Percentiles rank a stretch among this genome's conserved stretches.
These are phyloP conservation scores for Prunella himalayana DNA, from an alignment of 2,113 vertebrate species.

Conservation along the genomic window DNA sequence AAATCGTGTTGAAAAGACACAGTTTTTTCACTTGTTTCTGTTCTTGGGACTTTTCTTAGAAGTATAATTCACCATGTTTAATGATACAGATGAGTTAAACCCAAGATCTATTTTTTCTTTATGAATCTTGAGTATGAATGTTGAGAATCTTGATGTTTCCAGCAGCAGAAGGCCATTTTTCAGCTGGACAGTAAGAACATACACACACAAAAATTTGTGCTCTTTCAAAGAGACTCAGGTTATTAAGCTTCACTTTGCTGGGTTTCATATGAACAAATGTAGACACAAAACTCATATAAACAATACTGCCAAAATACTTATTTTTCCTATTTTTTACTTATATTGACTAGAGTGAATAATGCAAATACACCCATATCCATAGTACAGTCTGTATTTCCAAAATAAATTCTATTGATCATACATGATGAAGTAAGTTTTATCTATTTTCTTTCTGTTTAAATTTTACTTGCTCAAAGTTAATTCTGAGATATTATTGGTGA, in stretches of 20 bases:
- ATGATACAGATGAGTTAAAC: not conserved
- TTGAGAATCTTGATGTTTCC: not conserved
- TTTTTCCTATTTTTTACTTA: no score
- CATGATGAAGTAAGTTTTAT: not conserved
- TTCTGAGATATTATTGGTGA: not conserved
- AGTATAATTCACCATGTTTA: not conserved
- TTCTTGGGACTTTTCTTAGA: not conserved
- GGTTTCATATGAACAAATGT: not conserved
- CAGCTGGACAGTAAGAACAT: not conserved
- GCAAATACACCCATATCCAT: not conserved
- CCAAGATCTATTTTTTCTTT: not conserved
- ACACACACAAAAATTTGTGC: accelerated
- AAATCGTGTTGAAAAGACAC: not conserved
- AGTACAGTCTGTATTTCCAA: not conserved
- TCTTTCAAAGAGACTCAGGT: not conserved
- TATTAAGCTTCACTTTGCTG: not conserved
- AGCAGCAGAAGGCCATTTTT: not conserved
- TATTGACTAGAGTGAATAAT: not conserved
- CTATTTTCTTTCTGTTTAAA: not conserved
- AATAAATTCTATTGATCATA: not conserved
- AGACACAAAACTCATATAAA: not conserved
- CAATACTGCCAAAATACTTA: not conserved
- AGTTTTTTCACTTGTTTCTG: not conserved
- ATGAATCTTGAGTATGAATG: not conserved
- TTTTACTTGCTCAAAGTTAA: not conserved